These are phyloP conservation scores for Turritopsis dohrnii DNA, from an alignment of 30 jellyfish, hydroid and myxozoan genomes.

Conservation along the genomic window DNA sequence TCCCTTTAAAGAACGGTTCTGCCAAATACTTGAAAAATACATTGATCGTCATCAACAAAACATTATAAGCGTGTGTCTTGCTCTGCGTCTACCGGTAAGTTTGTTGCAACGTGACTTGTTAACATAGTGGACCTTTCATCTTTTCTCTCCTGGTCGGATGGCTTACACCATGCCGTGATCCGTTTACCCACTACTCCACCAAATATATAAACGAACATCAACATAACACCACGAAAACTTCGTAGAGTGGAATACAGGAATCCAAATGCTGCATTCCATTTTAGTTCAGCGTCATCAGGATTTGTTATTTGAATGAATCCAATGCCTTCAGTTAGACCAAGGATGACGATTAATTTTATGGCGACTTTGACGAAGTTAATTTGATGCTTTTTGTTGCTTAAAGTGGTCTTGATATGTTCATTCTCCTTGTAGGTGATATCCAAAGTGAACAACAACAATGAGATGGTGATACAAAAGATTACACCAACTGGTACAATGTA, in stretches of 20 bases:
- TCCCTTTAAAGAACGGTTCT: too few species aligned
- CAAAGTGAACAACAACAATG: not conserved
- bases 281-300: not conserved
- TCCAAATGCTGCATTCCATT: not conserved
- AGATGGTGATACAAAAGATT: not conserved
- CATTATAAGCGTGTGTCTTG: not conserved
- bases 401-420: not conserved
- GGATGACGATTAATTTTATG: not conserved
- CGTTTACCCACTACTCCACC: not conserved
- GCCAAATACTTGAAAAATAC: too few species aligned
- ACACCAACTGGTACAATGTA: conserved; percentile 15
- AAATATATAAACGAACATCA: conserved; percentile 9
- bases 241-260: conserved; percentile 10
- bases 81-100: not conserved
- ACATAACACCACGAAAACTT: conserved; percentile 24
- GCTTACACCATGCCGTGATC: not conserved
- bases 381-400: not conserved
- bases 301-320: conserved; percentile 8
- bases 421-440: not conserved
- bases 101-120: not conserved
- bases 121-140: not conserved
- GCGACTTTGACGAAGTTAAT: conserved; percentile 5
- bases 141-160: not conserved
- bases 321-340: conserved; percentile 4
- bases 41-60: too few species aligned